Base-by-base conservation (phyloP, 1,140 invertebrate genomes). In the Trichogramma pretiosum region DNA sequence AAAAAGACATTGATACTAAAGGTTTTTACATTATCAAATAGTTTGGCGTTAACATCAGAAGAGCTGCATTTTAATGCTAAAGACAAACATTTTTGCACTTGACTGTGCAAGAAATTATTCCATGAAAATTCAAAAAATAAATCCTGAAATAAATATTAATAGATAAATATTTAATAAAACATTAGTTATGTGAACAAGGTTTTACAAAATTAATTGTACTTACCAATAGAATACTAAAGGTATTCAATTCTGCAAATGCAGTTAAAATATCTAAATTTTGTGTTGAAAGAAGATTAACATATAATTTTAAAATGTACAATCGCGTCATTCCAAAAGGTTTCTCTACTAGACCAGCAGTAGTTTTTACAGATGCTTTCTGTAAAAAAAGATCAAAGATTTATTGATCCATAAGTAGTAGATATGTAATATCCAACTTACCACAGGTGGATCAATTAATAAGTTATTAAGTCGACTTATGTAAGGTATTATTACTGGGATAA, bases 71-170 rank as follows among this genome's bases (percentile, higher is more conserved):
- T 72, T 46, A 89, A 73, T 54, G 85, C 81, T 67, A 80, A 76
- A 41, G 74, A 70, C 45, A 92, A 72, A 60, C 82, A 82, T 63
- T 81, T 77, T 67, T 84, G 81, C 38, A 90, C 84, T 74, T 89
- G 84, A 46, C 83, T 83, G 70, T 93, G 90, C 54, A 93, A 73
- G 71, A 93, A 92, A 74, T 90, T 93, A 74, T 93, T 93, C 79
- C 85, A 84, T 23, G 78, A 75, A 74, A 84, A 89, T 61, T 78
- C 75, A 67, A 91, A 88, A 76, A 88, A 86, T 68, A 92, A 73
- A 73, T 91, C 83, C 75, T 91, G 65, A 37, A 84, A 57, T 42
- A 44, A 42, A 42, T 10, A 44, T 14, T 17, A 24, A 14, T 45
- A 1, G 41, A 36, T 30, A 48, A 40, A 18, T 2, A 35, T 14